phyloP scores from a whole-genome alignment of 2,113 vertebrate species.

The Ahaetulla prasina region DNA sequence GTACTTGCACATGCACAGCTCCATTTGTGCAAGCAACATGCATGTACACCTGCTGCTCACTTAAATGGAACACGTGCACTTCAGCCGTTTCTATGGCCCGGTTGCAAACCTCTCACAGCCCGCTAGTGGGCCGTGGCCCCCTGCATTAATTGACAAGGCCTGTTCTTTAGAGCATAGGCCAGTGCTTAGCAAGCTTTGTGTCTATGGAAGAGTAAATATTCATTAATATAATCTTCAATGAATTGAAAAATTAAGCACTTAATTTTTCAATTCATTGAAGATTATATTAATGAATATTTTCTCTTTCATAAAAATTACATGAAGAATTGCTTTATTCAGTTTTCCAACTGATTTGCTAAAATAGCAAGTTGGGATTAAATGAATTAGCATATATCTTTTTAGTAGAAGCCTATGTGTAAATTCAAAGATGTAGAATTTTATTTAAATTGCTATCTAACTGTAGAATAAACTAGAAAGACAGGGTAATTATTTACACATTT shows the following conservation, averaged over 20 bases:
- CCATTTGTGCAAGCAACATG: too few species aligned
- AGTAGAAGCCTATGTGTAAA: not conserved
- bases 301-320: not conserved
- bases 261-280: too few species aligned
- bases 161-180: not conserved
- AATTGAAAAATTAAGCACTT: too few species aligned
- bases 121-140: too few species aligned
- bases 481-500: not conserved
- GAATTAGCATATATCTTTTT: not conserved
- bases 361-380: not conserved
- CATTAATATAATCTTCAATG: too few species aligned
- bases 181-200: not conserved
- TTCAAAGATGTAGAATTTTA: not conserved
- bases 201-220: not conserved
- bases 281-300: not conserved
- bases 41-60: too few species aligned
- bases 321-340: not conserved
- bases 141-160: not conserved
- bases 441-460: not conserved
- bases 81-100: too few species aligned
- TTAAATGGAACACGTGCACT: too few species aligned
- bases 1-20: too few species aligned
- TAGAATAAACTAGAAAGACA: not conserved
- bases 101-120: too few species aligned
- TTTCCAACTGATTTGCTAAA: not conserved